Evolutionary conservation across 2,888 invertebrate species (phyloP).

Genomic region (Drosophila vallismaia): DNA sequence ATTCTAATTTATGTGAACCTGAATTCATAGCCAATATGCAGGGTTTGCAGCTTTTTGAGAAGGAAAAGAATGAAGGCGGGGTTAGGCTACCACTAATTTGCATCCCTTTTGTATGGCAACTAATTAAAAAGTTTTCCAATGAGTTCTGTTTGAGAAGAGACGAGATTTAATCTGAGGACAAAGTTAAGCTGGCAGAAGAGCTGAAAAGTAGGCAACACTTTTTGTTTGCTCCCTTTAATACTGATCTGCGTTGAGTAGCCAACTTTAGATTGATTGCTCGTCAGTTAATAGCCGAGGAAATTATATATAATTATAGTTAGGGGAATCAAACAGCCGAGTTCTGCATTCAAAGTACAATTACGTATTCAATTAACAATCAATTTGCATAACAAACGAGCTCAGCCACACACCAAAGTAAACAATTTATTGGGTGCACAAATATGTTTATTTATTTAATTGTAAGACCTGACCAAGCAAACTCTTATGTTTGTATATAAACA

Average conservation of each 20-base stretch:
- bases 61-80: background rate
- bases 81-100: constrained; percentile 1
- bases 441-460: constrained; percentile 32
- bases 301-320: background rate
- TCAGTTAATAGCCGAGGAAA: background rate
- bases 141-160: constrained; percentile 29
- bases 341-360: constrained; percentile 25
- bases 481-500: background rate
- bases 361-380: constrained; percentile 51
- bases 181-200: constrained; percentile 19
- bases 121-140: constrained; percentile 52
- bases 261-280: background rate
- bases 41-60: constrained; percentile 9
- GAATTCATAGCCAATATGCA: constrained; percentile 21
- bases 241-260: background rate
- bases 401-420: constrained; percentile 15
- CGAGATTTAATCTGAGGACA: constrained; percentile 1
- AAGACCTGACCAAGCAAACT: constrained; percentile 1
- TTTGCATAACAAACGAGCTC: constrained; percentile 46
- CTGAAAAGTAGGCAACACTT: constrained; percentile 31
- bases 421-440: constrained; percentile 24
- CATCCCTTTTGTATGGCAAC: constrained; percentile 3
- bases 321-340: background rate
- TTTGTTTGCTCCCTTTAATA: background rate
- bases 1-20: constrained; percentile 55